Conservation (phyloP, 2,797 vertebrate species). For the Valencia hispanica region DNA sequence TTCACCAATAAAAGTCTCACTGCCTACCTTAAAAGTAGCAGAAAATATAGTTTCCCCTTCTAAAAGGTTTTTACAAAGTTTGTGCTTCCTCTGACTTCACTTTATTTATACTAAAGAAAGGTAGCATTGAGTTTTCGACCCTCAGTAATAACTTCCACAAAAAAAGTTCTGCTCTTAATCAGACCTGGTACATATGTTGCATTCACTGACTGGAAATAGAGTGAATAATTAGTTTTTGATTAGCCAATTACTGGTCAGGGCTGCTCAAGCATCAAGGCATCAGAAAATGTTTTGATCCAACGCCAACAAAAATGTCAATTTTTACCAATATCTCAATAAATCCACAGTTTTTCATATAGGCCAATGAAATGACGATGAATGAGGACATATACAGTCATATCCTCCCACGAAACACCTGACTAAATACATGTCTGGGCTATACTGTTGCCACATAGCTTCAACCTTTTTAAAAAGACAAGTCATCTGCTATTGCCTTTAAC, state of each 20-base stretch:
- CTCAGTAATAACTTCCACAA: not conserved
- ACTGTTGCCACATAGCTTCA: not conserved
- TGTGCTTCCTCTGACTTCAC: no score
- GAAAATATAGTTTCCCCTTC: no score
- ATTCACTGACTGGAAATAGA: not conserved
- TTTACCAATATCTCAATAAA: not conserved
- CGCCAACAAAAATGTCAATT: not conserved
- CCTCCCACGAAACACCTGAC: constrained; percentile 20
- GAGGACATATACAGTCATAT: not conserved
- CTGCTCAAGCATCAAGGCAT: not conserved
- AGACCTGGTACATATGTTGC: not conserved
- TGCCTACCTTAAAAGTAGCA: no score
- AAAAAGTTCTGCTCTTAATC: not conserved
- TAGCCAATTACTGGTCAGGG: not conserved
- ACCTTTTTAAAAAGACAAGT: not conserved
- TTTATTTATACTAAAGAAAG: no score
- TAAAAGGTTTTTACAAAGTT: no score
- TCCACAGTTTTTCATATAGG: not conserved
- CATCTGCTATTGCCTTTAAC: constrained; percentile 57
- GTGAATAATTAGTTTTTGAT: not conserved
- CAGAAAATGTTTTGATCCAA: no score
- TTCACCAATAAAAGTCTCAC: no score
- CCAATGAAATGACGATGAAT: no score
- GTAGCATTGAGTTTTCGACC: not conserved
- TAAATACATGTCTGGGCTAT: constrained; percentile 3